Evolutionary conservation across 2,113 vertebrate genomes (phyloP).

Genomic region (Typhlomys cinereus): DNA sequence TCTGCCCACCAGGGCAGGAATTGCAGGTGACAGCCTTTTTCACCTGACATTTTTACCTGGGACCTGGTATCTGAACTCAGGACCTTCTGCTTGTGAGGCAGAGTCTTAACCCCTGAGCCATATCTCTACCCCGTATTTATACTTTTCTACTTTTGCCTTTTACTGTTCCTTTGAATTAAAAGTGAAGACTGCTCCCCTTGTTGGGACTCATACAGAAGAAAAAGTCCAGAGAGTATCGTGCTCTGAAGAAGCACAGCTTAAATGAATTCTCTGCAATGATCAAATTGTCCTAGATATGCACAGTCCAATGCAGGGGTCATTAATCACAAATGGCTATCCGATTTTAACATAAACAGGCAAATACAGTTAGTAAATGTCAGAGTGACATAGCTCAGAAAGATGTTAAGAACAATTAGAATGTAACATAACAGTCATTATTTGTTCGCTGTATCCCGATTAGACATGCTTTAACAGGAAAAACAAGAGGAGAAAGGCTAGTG

Average conservation of each 20-base stretch:
- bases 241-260: background rate
- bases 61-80: too few species aligned
- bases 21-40: too few species aligned
- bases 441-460: background rate
- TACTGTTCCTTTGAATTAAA: slow-evolving; percentile 84
- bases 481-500: background rate
- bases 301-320: background rate
- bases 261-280: background rate
- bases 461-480: background rate
- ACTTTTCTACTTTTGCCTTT: slow-evolving; percentile 89
- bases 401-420: background rate
- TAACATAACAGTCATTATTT: background rate
- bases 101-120: too few species aligned
- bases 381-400: slow-evolving; percentile 5
- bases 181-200: slow-evolving; percentile 84
- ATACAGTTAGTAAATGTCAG: background rate
- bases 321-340: background rate
- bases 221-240: background rate
- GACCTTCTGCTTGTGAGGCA: too few species aligned
- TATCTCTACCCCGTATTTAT: slow-evolving; percentile 64
- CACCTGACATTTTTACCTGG: too few species aligned
- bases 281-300: background rate
- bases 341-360: background rate
- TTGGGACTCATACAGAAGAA: slow-evolving; percentile 62
- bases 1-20: too few species aligned